Evolutionary conservation across 2,888 invertebrate genomes (phyloP).

Genomic region (Disparrhopalites patrizii): DNA sequence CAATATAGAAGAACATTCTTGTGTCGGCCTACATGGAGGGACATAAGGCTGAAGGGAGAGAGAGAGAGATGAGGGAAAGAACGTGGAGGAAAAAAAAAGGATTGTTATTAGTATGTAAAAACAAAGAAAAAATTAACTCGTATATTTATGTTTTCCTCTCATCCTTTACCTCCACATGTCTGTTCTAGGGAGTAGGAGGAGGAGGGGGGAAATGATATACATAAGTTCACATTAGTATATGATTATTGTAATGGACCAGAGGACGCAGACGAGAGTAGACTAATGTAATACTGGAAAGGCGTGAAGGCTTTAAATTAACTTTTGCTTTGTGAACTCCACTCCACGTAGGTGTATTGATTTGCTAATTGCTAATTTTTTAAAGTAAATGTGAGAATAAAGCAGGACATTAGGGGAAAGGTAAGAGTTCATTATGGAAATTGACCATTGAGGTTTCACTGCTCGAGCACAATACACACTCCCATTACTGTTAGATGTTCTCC

Average conservation of each 20-base stretch:
- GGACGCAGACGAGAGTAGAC: not conserved
- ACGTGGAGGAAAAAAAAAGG: not conserved
- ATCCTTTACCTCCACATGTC: no score
- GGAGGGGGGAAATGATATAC: not conserved
- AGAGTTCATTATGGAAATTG: slow-evolving; percentile 25
- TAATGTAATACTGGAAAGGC: slow-evolving; percentile 13
- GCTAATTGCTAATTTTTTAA: slow-evolving; percentile 19
- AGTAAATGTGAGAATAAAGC: slow-evolving; percentile 22
- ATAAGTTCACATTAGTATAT: not conserved
- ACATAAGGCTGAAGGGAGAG: not conserved
- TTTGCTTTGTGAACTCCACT: slow-evolving; percentile 5
- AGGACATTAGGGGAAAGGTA: slow-evolving; percentile 22
- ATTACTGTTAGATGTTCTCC: no score
- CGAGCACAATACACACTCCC: no score
- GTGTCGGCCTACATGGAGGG: slow-evolving; percentile 12
- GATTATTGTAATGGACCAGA: not conserved
- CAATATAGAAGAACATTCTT: no score
- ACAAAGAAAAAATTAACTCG: no score
- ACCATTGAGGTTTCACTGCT: slow-evolving; percentile 13
- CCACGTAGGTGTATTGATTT: slow-evolving; percentile 17
- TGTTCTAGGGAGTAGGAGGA: not conserved
- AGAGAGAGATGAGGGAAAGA: no score
- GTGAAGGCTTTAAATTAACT: slow-evolving; percentile 7
- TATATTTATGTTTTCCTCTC: no score
- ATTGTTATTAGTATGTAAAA: no score